phyloP scores from a whole-genome alignment of 2,888 invertebrate genomes.

The Amorpha juglandis region DNA sequence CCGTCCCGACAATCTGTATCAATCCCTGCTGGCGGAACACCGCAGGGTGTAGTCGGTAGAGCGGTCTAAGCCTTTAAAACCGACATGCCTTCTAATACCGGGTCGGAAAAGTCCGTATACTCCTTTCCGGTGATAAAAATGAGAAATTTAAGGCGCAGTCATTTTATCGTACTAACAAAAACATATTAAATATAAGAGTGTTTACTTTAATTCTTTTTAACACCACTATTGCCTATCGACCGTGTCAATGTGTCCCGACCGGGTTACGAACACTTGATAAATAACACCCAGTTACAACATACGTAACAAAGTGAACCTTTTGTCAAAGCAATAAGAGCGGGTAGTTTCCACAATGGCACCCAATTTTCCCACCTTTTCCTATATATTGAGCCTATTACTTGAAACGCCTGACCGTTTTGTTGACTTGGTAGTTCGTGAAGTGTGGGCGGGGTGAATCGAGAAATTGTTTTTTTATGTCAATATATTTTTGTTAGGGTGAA shows the following conservation, averaged over 20 bases:
- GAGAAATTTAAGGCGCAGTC: no score
- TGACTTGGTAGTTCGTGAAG: conserved; percentile 29
- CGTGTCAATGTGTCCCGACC: conserved; percentile 25
- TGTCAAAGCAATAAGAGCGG: conserved; percentile 56
- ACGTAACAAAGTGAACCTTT: conserved; percentile 63
- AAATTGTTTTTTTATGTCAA: not conserved
- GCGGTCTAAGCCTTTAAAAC: no score
- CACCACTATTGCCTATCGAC: not conserved
- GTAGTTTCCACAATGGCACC: conserved; percentile 54
- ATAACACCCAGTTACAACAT: conserved; percentile 59
- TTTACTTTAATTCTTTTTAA: no score
- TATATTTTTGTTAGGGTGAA: not conserved
- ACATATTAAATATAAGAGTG: no score
- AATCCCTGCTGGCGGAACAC: no score
- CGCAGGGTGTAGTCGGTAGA: no score
- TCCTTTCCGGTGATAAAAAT: no score
- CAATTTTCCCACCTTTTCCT: conserved; percentile 54
- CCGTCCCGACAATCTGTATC: no score
- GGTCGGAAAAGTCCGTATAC: no score
- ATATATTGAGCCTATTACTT: conserved; percentile 61
- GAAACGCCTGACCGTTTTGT: conserved; percentile 49
- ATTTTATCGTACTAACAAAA: no score
- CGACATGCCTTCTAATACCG: no score
- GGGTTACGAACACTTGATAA: conserved; percentile 57
- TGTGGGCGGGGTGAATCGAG: not conserved